Evolutionary conservation across 2,113 vertebrate genomes (phyloP), one percentile per base, ranked within the genome.

Genomic region (Athene noctua): DNA sequence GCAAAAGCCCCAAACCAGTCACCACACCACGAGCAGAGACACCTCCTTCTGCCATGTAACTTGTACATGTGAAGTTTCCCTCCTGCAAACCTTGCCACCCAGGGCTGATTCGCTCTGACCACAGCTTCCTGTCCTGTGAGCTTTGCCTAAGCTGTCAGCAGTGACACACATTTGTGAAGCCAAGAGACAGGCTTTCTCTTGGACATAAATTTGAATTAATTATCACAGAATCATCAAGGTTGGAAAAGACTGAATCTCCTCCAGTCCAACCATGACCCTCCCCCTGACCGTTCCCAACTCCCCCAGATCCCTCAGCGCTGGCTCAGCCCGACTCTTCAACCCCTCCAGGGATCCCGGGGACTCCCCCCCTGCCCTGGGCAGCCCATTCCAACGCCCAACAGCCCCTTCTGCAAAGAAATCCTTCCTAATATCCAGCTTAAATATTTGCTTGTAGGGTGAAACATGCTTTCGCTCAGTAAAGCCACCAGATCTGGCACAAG

Each of bases 161-260:
- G 44, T 12, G 49, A 46, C 9, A 7, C 0, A 16, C 30, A 3
- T 27, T 29, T 1, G 0, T 5, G 2, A 51, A 79, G 40, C 47
- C 14, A 30, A 51, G 67, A 82, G 30, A 91, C 54, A 36, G 0
- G 2, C 40, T n/a, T 58, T 80, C 29, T 7, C 54, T 36, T 27
- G 29, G 32, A 23, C 0, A 0, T 22, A 59, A 10, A n/a, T 44
- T 67, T 61, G 19, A 49, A 55, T 40, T 36, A 44, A 66, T 61
- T 81, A 15, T 46, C 44, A 46, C 44, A 46, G 44, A 44, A 44
- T 40, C 40, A 40, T 40, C 40, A 40, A 40, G 40, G 10, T 40
- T 40, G 40, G 40, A 40, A 40, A 40, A 40, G 40, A 40, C 40
- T 10, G 40, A 10, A 40, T 10, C 40, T 40, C 40, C 40, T 40